These are phyloP conservation scores for Chamaetylas fuelleborni DNA, from an alignment of 2,113 vertebrate genomes.

Conservation along the genomic window DNA sequence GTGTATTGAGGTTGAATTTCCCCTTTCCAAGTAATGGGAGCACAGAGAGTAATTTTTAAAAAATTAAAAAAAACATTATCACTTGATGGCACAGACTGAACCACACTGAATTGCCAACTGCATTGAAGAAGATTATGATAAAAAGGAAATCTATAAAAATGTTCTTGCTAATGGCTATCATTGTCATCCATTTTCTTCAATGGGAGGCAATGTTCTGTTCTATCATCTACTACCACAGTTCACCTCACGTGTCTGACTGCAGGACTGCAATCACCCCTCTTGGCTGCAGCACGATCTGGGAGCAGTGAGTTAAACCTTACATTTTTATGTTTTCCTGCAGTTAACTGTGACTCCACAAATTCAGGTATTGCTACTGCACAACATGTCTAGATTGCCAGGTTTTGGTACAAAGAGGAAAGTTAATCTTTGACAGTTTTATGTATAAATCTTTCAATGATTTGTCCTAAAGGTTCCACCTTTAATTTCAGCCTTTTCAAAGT, in stretches of 20 bases:
- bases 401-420: background rate
- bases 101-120: background rate
- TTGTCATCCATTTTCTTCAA: background rate
- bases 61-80: background rate
- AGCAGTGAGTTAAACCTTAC: fast-evolving
- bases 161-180: background rate
- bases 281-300: background rate
- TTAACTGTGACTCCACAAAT: background rate
- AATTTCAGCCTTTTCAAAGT: background rate
- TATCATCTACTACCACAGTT: background rate
- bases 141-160: background rate
- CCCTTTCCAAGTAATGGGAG: background rate
- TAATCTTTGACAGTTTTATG: background rate
- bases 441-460: background rate
- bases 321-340: fast-evolving
- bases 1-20: background rate
- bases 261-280: background rate
- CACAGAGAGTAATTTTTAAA: background rate
- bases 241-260: fast-evolving
- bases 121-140: background rate
- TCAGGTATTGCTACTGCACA: background rate
- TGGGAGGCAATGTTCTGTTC: background rate
- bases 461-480: background rate
- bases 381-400: background rate
- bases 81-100: background rate